Conservation (phyloP, 2,888 invertebrate species). For the Drosophila meridiana region DNA sequence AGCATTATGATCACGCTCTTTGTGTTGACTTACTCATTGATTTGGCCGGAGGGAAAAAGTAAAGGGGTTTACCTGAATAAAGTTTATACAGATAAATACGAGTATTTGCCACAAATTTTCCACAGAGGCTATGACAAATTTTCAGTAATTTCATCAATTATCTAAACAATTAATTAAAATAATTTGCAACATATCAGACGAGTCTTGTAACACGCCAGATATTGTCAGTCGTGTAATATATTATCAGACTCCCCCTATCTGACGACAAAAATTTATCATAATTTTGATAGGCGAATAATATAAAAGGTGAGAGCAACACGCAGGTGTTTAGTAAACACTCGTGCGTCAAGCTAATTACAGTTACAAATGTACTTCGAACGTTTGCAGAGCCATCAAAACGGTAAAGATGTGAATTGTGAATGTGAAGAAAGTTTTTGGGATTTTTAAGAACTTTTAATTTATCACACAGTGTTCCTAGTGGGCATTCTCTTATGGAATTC, state of each 20-base stretch:
- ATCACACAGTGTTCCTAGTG: slow-evolving; percentile 29
- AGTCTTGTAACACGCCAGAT: slow-evolving; percentile 17
- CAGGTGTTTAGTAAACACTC: slow-evolving; percentile 39
- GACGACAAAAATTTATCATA: slow-evolving; percentile 31
- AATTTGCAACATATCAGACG: not conserved
- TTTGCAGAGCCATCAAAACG: slow-evolving; percentile 10
- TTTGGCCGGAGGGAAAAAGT: not conserved
- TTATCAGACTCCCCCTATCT: slow-evolving; percentile 42
- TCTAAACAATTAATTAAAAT: not conserved
- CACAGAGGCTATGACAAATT: not conserved
- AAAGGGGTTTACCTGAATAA: not conserved
- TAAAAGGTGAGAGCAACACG: slow-evolving; percentile 44
- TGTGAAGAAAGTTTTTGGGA: not conserved
- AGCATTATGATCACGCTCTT: not conserved
- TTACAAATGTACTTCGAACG: slow-evolving; percentile 23
- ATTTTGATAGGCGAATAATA: slow-evolving; percentile 58
- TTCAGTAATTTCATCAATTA: not conserved
- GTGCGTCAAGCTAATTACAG: slow-evolving; percentile 12
- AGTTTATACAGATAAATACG: not conserved
- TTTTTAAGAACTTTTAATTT: not conserved
- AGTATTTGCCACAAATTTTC: not conserved
- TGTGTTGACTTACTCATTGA: not conserved
- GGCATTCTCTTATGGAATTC: slow-evolving; percentile 41
- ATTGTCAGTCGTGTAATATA: slow-evolving; percentile 22
- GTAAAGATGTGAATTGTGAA: slow-evolving; percentile 1